Evolutionary conservation across 1,140 invertebrate genomes (phyloP).

Genomic region (Zaprionus capensis): DNA sequence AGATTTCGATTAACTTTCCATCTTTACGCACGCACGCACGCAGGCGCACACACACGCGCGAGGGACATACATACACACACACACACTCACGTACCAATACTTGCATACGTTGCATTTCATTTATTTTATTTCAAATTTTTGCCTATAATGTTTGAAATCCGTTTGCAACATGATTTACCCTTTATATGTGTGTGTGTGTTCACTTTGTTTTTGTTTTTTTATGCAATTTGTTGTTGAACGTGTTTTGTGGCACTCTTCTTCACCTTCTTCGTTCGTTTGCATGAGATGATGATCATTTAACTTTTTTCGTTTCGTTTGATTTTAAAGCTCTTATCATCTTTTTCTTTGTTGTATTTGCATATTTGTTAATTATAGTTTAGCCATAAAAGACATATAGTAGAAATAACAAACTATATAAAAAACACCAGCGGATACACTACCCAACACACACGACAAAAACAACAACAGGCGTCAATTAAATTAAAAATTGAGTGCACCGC

Average conservation of each 20-base stretch:
- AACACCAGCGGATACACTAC: slow-evolving; percentile 23
- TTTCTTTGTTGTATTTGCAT: slow-evolving; percentile 25
- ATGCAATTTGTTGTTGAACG: slow-evolving; percentile 57
- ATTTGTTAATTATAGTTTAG: slow-evolving; percentile 66
- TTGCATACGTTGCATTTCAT: slow-evolving; percentile 18
- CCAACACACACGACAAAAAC: slow-evolving; percentile 33
- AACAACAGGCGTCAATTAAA: slow-evolving; percentile 65
- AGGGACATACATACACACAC: not conserved
- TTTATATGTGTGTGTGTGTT: not conserved
- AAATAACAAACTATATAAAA: slow-evolving; percentile 29
- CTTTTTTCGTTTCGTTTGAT: slow-evolving; percentile 29
- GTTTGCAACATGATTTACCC: slow-evolving; percentile 34
- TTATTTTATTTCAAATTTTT: slow-evolving; percentile 12
- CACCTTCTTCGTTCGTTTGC: slow-evolving; percentile 3
- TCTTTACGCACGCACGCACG: slow-evolving; percentile 57
- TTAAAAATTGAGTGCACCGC: slow-evolving; percentile 57
- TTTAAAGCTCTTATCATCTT: slow-evolving; percentile 39
- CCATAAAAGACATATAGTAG: slow-evolving; percentile 28
- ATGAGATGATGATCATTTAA: not conserved
- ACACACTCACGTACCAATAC: slow-evolving; percentile 33
- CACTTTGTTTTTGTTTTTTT: slow-evolving; percentile 34
- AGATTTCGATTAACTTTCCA: slow-evolving; percentile 57
- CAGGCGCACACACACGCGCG: slow-evolving; percentile 21
- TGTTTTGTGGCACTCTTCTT: slow-evolving; percentile 47
- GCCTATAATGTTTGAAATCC: slow-evolving; percentile 9